These are phyloP conservation scores for Hepsetus odoe DNA, from an alignment of 2,113 vertebrate genomes.

Conservation along the genomic window DNA sequence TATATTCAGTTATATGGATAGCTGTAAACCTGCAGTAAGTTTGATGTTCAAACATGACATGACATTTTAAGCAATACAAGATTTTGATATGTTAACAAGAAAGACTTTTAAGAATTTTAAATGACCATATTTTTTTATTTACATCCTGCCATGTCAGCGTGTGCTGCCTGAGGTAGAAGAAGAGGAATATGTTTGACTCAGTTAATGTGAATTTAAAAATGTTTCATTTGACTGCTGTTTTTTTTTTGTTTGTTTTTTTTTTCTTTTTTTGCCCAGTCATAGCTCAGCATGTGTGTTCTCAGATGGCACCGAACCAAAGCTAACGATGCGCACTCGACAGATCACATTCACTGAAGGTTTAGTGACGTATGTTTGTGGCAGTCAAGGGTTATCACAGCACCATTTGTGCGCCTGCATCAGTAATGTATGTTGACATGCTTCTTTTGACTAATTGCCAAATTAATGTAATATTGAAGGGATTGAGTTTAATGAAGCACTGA, in stretches of 20 bases:
- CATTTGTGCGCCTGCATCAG: neutral
- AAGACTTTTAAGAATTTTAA: neutral
- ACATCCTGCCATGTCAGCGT: neutral
- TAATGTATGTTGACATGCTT: constrained; percentile 28
- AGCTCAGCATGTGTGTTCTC: neutral
- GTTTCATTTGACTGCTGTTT: no score
- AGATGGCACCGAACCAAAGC: neutral
- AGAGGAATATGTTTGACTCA: neutral
- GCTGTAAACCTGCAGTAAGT: no score
- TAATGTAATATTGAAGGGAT: neutral
- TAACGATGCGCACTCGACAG: neutral
- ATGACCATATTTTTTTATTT: neutral
- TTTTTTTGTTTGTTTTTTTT: neutral
- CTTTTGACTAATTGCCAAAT: neutral
- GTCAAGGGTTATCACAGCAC: neutral
- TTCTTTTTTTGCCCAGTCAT: no score
- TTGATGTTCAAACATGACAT: neutral
- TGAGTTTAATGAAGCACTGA: neutral
- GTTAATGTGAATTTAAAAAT: neutral
- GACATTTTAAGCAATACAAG: neutral
- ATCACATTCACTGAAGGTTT: constrained; percentile 14
- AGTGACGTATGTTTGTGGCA: constrained; percentile 4
- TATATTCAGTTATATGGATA: neutral
- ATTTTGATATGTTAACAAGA: neutral
- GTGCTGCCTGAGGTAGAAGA: neutral